These are phyloP conservation scores for Drosophila neotestacea DNA, from an alignment of 2,888 invertebrate genomes.

Conservation along the genomic window DNA sequence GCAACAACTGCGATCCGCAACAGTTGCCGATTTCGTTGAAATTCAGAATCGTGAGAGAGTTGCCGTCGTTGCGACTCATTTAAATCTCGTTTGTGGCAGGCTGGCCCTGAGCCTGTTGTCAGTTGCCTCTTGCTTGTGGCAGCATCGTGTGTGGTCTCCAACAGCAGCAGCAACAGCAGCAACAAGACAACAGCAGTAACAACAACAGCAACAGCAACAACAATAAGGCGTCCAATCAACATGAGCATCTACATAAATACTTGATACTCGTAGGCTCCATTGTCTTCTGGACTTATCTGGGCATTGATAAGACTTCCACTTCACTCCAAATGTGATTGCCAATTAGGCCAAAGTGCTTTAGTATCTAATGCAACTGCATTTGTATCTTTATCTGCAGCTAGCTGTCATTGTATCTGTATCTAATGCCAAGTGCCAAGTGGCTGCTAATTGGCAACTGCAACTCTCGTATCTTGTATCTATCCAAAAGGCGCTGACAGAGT, in stretches of 20 bases:
- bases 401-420: slow-evolving; percentile 19
- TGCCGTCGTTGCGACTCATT: slow-evolving; percentile 78
- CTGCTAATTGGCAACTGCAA: slow-evolving; percentile 66
- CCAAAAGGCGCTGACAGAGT: slow-evolving; percentile 28
- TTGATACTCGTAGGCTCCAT: slow-evolving; percentile 50
- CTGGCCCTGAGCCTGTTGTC: slow-evolving; percentile 32
- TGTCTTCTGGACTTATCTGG: slow-evolving; percentile 43
- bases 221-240: slow-evolving; percentile 68
- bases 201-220: slow-evolving; percentile 40
- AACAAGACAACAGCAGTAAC: slow-evolving; percentile 36
- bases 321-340: slow-evolving; percentile 43
- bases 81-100: slow-evolving; percentile 80
- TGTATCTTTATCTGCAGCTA: too few species aligned
- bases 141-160: slow-evolving; percentile 74
- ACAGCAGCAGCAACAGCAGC: slow-evolving; percentile 30
- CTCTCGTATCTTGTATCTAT: slow-evolving; percentile 27
- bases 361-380: slow-evolving; percentile 42
- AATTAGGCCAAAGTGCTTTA: slow-evolving; percentile 59
- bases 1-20: slow-evolving; percentile 49
- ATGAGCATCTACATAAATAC: slow-evolving; percentile 69
- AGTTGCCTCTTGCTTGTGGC: slow-evolving; percentile 28
- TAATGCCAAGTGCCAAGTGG: slow-evolving; percentile 66
- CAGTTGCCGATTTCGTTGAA: slow-evolving; percentile 75
- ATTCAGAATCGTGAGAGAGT: slow-evolving; percentile 81
- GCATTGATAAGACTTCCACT: slow-evolving; percentile 40